Percentiles rank a stretch among this genome's conserved stretches.
Conservation (phyloP, 1,140 invertebrate genomes). For the Drosophila sechellia region DNA sequence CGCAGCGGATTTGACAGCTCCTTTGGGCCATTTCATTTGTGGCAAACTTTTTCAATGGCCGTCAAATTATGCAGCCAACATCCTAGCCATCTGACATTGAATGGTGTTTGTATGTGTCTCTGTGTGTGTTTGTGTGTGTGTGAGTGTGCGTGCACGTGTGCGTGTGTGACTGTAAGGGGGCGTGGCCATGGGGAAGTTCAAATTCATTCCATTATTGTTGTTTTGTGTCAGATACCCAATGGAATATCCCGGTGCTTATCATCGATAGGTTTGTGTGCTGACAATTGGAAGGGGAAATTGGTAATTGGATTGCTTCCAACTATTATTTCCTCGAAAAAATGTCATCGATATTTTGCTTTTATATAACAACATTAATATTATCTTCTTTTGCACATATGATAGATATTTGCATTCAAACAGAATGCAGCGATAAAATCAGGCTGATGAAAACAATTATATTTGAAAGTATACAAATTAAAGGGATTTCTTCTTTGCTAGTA, state of each 20-base stretch:
- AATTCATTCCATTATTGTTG: constrained; percentile 43
- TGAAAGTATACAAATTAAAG: no score
- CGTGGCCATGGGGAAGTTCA: constrained; percentile 7
- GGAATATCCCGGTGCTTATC: constrained; percentile 37
- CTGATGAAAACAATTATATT: no score
- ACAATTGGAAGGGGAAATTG: constrained; percentile 7
- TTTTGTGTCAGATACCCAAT: constrained; percentile 32
- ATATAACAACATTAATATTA: neutral
- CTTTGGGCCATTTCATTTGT: constrained; percentile 54
- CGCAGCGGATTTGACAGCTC: constrained; percentile 52
- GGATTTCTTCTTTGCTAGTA: neutral
- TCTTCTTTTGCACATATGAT: no score
- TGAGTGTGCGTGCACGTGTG: neutral
- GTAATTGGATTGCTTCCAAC: constrained; percentile 34
- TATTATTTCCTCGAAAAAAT: constrained; percentile 24
- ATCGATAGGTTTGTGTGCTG: constrained; percentile 32
- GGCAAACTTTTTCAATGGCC: constrained; percentile 51
- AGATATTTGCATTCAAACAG: no score
- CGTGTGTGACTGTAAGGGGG: constrained; percentile 1
- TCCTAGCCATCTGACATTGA: constrained; percentile 26
- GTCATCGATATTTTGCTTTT: constrained; percentile 22
- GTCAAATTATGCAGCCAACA: constrained; percentile 43
- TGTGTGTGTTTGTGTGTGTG: neutral
- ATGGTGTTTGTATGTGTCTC: constrained; percentile 17
- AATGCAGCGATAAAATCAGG: no score